Conservation (phyloP, 2,797 vertebrate species). For the Anguilla anguilla region DNA sequence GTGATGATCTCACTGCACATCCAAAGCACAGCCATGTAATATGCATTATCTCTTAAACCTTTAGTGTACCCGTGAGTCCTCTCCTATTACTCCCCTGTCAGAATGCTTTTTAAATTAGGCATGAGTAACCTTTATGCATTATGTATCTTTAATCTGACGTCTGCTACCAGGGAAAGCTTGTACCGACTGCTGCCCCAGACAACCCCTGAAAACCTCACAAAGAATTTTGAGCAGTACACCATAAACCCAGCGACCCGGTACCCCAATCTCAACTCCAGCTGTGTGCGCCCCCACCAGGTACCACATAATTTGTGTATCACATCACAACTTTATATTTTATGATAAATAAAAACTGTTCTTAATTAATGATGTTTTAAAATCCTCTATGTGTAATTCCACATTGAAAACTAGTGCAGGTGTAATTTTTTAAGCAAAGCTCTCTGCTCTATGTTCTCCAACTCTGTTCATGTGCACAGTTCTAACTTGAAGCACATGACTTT, state of each 20-base stretch:
- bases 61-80: not conserved
- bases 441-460: not conserved
- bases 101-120: not conserved
- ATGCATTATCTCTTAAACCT: not conserved
- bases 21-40: not conserved
- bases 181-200: constrained; percentile 95
- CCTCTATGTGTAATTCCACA: not conserved
- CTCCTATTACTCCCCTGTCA: not conserved
- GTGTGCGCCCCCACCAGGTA: constrained; percentile 90
- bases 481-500: constrained; percentile 10
- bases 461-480: not conserved
- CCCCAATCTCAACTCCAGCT: constrained; percentile 90
- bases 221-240: constrained; percentile 97
- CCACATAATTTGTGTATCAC: constrained; percentile 23
- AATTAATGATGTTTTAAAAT: not conserved
- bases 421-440: not conserved
- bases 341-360: not conserved
- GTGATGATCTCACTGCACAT: not conserved
- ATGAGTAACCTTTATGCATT: not conserved
- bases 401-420: not conserved
- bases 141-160: not conserved
- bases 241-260: constrained; percentile 91
- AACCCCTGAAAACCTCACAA: constrained; percentile 92
- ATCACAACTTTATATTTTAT: not conserved
- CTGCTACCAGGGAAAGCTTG: constrained; percentile 84